Percentiles rank a stretch among this genome's conserved stretches.
Conservation (phyloP, 2,888 invertebrate species). For the Temnothorax unifasciatus region DNA sequence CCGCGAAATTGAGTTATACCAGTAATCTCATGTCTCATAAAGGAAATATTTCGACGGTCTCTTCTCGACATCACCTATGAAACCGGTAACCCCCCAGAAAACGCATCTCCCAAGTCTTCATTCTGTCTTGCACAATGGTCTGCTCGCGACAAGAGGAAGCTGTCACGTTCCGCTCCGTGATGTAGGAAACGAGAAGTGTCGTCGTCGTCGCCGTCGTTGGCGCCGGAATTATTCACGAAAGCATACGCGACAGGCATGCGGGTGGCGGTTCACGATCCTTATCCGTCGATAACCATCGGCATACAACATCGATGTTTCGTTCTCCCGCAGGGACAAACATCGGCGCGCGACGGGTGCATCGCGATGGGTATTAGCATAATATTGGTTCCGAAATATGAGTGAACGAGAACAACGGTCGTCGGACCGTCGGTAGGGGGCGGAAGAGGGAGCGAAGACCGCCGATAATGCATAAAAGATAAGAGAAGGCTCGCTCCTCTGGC, state of each 20-base stretch:
- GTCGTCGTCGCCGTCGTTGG: slow-evolving; percentile 35
- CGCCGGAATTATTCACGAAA: slow-evolving; percentile 71
- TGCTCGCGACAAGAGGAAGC: slow-evolving; percentile 62
- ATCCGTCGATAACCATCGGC: slow-evolving; percentile 59
- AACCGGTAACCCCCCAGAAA: slow-evolving; percentile 19
- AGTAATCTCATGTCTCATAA: slow-evolving; percentile 24
- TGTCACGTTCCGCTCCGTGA: slow-evolving; percentile 57
- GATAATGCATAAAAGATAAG: slow-evolving; percentile 84
- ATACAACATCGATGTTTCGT: slow-evolving; percentile 60
- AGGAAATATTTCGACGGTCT: slow-evolving; percentile 28
- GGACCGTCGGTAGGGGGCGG: slow-evolving; percentile 8
- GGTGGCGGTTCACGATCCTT: slow-evolving; percentile 47
- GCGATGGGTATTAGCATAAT: slow-evolving; percentile 80
- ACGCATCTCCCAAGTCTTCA: slow-evolving; percentile 41
- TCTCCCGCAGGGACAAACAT: slow-evolving; percentile 52
- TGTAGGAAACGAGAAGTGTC: slow-evolving; percentile 57
- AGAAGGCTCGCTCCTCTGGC: slow-evolving; percentile 63
- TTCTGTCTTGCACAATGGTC: slow-evolving; percentile 45
- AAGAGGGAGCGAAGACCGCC: slow-evolving; percentile 58
- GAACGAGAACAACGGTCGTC: slow-evolving; percentile 69
- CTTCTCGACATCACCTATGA: background rate
- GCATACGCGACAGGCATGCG: slow-evolving; percentile 40
- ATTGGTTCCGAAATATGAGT: slow-evolving; percentile 82
- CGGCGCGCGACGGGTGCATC: slow-evolving; percentile 59
- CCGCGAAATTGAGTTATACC: slow-evolving; percentile 15